phyloP scores from a whole-genome alignment of 1,140 invertebrate genomes.

The Plutomurus gul region DNA sequence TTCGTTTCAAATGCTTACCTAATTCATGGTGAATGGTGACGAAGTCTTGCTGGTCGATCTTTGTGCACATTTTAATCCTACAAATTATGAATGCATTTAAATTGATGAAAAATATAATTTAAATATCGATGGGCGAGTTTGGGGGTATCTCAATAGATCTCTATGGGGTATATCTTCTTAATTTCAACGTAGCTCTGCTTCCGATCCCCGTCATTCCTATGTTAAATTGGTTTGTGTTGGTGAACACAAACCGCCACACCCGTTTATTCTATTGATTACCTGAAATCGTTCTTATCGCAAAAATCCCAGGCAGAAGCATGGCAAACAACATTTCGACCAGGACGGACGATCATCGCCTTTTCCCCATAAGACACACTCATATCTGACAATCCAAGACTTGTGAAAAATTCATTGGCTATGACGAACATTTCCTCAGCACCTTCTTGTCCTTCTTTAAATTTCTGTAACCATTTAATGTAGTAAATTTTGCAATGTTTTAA shows the following conservation, averaged over 20 bases:
- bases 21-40: conserved; percentile 89
- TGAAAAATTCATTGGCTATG: conserved; percentile 44
- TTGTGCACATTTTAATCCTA: conserved; percentile 95
- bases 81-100: conserved; percentile 54
- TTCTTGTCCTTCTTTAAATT: background rate
- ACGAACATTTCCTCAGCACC: conserved; percentile 10
- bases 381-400: background rate
- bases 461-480: background rate
- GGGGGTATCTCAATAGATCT: background rate
- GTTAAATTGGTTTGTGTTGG: background rate
- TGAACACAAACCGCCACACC: background rate
- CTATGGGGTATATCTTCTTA: too few species aligned
- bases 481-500: too few species aligned
- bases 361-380: conserved; percentile 39
- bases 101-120: background rate
- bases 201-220: too few species aligned
- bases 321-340: conserved; percentile 43
- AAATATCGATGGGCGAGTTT: background rate
- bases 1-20: background rate
- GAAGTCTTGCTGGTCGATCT: conserved; percentile 83
- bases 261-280: conserved; percentile 23
- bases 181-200: too few species aligned
- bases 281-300: conserved; percentile 69
- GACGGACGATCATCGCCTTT: conserved; percentile 43
- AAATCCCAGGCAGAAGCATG: conserved; percentile 63